These are phyloP conservation scores for Paramormyrops kingsleyae DNA, from an alignment of 2,113 vertebrate species.

Conservation along the genomic window DNA sequence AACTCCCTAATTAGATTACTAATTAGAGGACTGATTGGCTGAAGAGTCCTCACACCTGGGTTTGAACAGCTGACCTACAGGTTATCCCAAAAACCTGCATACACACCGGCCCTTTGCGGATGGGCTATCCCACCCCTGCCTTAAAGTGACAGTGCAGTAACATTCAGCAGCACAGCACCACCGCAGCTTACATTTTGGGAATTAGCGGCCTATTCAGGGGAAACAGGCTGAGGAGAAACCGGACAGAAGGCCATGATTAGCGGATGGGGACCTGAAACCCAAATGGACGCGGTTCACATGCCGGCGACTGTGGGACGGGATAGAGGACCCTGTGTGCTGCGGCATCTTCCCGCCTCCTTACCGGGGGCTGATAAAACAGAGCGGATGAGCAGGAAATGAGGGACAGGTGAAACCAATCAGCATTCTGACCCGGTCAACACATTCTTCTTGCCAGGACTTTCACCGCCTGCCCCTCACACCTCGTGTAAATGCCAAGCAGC, in stretches of 20 bases:
- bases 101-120: too few relatives aligned
- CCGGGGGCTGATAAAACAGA: not conserved
- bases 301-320: not conserved
- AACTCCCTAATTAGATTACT: too few relatives aligned
- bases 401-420: not conserved
- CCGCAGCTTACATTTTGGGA: not conserved
- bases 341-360: not conserved
- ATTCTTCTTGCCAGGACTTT: not conserved
- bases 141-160: not conserved
- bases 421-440: not conserved
- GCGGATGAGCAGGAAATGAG: not conserved
- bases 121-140: not conserved
- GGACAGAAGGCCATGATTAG: not conserved
- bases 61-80: too few relatives aligned
- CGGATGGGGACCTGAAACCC: not conserved
- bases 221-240: not conserved
- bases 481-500: slow-evolving; percentile 12
- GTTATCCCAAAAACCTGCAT: too few relatives aligned
- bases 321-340: accelerated
- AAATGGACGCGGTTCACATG: not conserved
- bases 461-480: not conserved
- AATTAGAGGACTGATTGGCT: too few relatives aligned
- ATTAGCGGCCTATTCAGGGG: not conserved
- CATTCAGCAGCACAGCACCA: not conserved
- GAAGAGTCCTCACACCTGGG: too few relatives aligned